Evolutionary conservation across 2,888 invertebrate genomes (phyloP).

Genomic region (Apamea sordens): DNA sequence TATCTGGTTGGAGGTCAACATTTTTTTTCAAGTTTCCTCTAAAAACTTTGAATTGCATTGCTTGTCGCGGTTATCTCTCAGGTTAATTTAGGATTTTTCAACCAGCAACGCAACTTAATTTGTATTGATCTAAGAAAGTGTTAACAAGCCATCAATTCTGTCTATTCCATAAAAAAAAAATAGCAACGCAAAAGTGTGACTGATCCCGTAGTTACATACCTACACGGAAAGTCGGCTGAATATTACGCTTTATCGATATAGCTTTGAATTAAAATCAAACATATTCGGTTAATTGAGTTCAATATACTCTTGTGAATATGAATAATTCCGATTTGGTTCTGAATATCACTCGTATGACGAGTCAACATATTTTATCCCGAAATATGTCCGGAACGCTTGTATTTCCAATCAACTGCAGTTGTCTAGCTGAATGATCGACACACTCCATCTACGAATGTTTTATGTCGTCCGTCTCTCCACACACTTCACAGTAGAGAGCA

Average conservation of each 20-base stretch:
- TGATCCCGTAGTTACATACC: no score
- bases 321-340: background rate
- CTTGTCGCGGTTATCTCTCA: background rate
- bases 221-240: background rate
- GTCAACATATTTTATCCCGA: background rate
- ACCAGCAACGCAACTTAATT: background rate
- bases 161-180: background rate
- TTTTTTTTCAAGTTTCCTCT: background rate
- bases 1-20: background rate
- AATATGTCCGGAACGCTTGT: background rate
- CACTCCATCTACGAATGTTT: background rate
- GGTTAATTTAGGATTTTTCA: background rate
- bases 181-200: background rate
- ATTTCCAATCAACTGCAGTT: slow-evolving; percentile 13
- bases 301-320: background rate
- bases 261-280: no score
- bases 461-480: background rate
- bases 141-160: background rate
- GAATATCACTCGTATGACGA: background rate
- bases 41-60: background rate
- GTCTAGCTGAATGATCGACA: background rate
- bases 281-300: no score
- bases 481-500: background rate
- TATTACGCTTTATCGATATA: background rate
- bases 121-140: background rate